Evolutionary conservation across 2,113 vertebrate species (phyloP), one percentile per base, ranked within the genome.

Genomic region (Odontophorus gujanensis): DNA sequence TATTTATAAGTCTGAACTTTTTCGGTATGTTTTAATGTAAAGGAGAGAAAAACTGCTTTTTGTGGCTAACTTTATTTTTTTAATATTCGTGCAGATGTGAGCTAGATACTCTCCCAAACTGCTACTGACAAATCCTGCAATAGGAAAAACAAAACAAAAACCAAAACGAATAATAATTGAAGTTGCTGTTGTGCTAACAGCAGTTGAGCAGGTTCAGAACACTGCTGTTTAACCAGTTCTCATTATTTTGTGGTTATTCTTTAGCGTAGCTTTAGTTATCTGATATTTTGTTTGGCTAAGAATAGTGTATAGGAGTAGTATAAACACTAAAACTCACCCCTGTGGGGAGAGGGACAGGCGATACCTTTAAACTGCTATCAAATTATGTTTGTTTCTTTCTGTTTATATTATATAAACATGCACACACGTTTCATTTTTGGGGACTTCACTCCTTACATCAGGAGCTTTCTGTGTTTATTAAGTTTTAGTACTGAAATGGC

Each of bases 401-500:
- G 58, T 69, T 91, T 79, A 10, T 76, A 30, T 61, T 79, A 10
- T 79, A 30, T 61, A 84, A 74, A 77, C 40, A n/a, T 1, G 0
- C 7, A 32, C 1, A 0, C 47, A 50, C 9, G 24, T 65, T 89
- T 85, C 5, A 8, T 92, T 50, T 75, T 87, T 74, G 83, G 71
- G 36, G 45, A 5, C 57, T 43, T 89, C 47, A 79, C 84, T 93
- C 45, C 61, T 94, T 91, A 69, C 32, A 91, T 61, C 5, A 28
- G 17, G 58, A 94, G 21, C 34, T 97, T 90, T 73, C 59, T 73
- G 34, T 79, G 74, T 34, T 92, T 89, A 74, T 89, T 90, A 57
- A 87, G 50, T 81, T 95, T 81, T 65, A 57, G 71, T 72, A 63
- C 55, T 85, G 58, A 66, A 48, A 48, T 20, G 76, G 61, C 22